Base-by-base conservation (phyloP, 2,888 invertebrate species). In the Phortica magna region DNA sequence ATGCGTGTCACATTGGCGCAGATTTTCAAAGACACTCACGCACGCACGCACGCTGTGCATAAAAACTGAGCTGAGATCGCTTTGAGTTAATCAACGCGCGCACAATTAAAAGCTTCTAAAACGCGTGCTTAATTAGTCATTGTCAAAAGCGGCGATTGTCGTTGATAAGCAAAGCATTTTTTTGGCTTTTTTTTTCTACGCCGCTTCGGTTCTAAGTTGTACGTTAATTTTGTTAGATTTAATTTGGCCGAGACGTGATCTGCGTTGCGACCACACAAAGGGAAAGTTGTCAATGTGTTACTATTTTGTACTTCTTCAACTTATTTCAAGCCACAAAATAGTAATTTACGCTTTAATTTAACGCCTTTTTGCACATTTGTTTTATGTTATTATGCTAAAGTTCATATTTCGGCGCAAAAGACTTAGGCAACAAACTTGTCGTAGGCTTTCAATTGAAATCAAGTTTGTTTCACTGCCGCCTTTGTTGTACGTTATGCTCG, bases 171-270 rank as follows among this genome's bases (percentile, higher is more conserved):
- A 43, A 19, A 17, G 19, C 12, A 43, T 6, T 43, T 43, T 42
- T 67, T 67, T 67, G 59, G n/a, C 17, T 83, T 82, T 84, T 61
- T n/a, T 2, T 31, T 31, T 31, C 1, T 78, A 78, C 65, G 80
- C 76, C 85, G 85, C 84, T 86, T 85, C 84, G 86, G 83, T 76
- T 79, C 74, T 39, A 77, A 84, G 84, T 84, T 87, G 81, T 83
- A 77, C 72, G 17, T 59, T 59, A 59, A 59, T 59, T 59, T 59
- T 17, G 10, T 59, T 2, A 19, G 22, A 43, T 14, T 65, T 68
- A 68, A 68, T 7, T 19, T 43, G 68, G 43, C 17, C 17, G 75
- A 73, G 79, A 85, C 83, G 81, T 84, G 82, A 75, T 77, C 65
- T 75, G 31, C 41, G 71, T 70, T 65, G 19, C 65, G 87, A 87